Conservation (phyloP, 2,888 invertebrate species). For the Drosophila parthenogenetica region DNA sequence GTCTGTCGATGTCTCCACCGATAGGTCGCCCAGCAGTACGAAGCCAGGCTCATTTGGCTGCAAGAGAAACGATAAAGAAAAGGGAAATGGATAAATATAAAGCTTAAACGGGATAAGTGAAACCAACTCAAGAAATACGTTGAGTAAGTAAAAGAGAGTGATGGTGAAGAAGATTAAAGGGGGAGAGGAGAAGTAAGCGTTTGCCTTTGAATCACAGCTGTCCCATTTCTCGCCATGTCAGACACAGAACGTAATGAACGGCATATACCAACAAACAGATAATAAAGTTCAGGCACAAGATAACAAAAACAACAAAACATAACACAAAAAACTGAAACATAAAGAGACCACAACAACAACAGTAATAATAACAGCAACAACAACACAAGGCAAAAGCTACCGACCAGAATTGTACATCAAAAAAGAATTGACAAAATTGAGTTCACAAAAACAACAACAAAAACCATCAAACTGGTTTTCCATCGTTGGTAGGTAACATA, state of each 20-base stretch:
- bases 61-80: constrained; percentile 50
- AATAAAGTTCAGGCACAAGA: constrained; percentile 65
- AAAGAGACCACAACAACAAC: constrained; percentile 47
- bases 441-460: constrained; percentile 50
- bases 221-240: constrained; percentile 63
- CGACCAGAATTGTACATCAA: constrained; percentile 57
- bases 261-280: constrained; percentile 54
- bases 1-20: constrained; percentile 87
- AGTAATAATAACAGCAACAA: constrained; percentile 15
- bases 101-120: constrained; percentile 40
- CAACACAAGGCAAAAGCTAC: constrained; percentile 56
- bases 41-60: constrained; percentile 88
- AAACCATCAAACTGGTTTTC: constrained; percentile 45
- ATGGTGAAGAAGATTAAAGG: background rate
- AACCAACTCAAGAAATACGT: constrained; percentile 23
- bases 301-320: constrained; percentile 48
- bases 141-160: background rate
- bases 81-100: constrained; percentile 7
- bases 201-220: constrained; percentile 56
- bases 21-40: constrained; percentile 87
- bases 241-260: constrained; percentile 44
- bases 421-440: constrained; percentile 76
- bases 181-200: background rate
- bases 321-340: constrained; percentile 38
- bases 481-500: constrained; percentile 12